These are phyloP conservation scores for Anoplius nigerrimus DNA, from an alignment of 2,888 invertebrate genomes.

Conservation along the genomic window DNA sequence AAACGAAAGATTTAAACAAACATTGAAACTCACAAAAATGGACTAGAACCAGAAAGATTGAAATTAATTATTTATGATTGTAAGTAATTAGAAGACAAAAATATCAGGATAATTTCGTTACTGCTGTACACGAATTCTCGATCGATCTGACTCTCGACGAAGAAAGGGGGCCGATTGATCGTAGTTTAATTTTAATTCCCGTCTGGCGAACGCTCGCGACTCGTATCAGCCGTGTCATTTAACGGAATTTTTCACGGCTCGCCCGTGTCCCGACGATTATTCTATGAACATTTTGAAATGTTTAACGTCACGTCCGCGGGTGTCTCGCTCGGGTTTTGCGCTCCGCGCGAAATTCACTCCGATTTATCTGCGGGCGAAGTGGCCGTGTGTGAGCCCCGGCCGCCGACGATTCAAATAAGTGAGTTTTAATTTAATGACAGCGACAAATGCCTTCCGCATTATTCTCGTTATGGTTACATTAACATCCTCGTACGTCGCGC, in stretches of 20 bases:
- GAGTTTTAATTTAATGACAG: constrained; percentile 41
- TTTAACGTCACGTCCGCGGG: constrained; percentile 18
- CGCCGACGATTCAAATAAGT: constrained; percentile 38
- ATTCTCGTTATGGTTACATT: constrained; percentile 34
- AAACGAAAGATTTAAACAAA: no score
- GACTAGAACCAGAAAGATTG: no score
- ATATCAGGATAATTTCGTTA: no score
- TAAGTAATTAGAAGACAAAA: no score
- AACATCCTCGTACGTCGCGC: constrained; percentile 19
- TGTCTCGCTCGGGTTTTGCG: background rate
- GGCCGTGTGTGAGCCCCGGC: background rate
- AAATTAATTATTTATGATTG: no score
- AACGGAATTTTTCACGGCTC: constrained; percentile 11
- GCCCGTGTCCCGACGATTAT: constrained; percentile 22
- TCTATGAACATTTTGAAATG: constrained; percentile 29
- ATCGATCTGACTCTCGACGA: no score
- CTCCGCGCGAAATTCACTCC: constrained; percentile 30
- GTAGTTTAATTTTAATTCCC: no score
- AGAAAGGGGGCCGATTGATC: no score
- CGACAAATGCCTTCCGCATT: constrained; percentile 37
- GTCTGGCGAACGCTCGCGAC: no score
- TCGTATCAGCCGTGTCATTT: background rate
- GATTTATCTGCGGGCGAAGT: constrained; percentile 41
- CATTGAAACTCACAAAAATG: no score
- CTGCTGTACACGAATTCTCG: no score